A percentile compares a stretch with the other conserved stretches of the same genome.
Conservation (phyloP, 2,888 invertebrate species). For the Drosophila falleni region DNA sequence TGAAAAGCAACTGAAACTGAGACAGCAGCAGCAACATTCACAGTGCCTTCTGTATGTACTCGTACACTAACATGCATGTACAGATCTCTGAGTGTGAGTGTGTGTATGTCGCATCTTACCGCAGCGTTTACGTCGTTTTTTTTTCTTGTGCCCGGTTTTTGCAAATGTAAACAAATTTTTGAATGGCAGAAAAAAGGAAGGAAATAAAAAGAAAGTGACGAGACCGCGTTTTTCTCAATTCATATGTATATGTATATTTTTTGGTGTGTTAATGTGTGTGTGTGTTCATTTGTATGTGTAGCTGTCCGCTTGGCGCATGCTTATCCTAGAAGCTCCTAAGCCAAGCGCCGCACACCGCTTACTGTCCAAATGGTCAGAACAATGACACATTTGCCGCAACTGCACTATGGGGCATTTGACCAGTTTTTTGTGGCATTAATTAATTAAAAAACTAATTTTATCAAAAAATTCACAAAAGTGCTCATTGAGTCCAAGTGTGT, state of each 20-base stretch:
- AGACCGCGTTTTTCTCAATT: constrained; percentile 34
- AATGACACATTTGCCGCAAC: constrained; percentile 63
- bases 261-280: constrained; percentile 17
- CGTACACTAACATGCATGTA: neutral
- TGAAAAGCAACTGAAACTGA: constrained; percentile 3
- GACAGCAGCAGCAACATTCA: neutral
- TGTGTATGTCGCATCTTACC: constrained; percentile 37
- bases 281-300: constrained; percentile 24
- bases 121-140: constrained; percentile 19
- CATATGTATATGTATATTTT: neutral
- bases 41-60: constrained; percentile 12
- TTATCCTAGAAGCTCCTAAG: constrained; percentile 30
- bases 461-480: no score
- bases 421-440: no score
- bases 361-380: constrained; percentile 36
- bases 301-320: constrained; percentile 54
- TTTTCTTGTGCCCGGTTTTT: constrained; percentile 38
- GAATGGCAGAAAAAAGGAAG: constrained; percentile 5
- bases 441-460: no score
- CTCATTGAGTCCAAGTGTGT: no score
- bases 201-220: constrained; percentile 17
- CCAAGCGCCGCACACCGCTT: neutral
- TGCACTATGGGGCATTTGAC: no score
- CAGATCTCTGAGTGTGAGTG: constrained; percentile 4
- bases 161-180: constrained; percentile 58